Percentiles rank a stretch among this genome's conserved stretches.
phyloP scores from a whole-genome alignment of 23 tunicate genomes.

The Trididemnum miniatum region DNA sequence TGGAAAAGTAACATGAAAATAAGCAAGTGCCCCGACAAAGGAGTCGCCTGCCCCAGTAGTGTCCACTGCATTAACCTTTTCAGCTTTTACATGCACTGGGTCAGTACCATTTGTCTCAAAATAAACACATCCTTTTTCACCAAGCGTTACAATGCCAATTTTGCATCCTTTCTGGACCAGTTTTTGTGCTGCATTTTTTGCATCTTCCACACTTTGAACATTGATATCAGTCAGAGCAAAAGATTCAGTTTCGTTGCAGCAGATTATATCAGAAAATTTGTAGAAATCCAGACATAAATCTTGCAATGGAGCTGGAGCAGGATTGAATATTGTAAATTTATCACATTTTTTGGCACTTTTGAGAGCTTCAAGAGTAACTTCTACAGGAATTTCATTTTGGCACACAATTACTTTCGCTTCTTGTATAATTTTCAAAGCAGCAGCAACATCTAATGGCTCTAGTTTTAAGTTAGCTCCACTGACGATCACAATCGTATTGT shows the following conservation, averaged over 20 bases:
- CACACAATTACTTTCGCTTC: conserved; percentile 63
- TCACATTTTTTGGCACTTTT: conserved; percentile 50
- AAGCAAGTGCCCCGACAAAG: conserved; percentile 82
- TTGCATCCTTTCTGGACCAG: conserved; percentile 54
- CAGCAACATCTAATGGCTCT: conserved; percentile 31
- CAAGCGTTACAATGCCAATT: conserved; percentile 61
- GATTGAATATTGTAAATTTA: conserved; percentile 60
- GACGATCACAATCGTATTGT: conserved; percentile 59
- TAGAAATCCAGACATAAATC: conserved; percentile 36
- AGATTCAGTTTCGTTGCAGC: conserved; percentile 85
- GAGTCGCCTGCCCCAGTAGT: conserved; percentile 96
- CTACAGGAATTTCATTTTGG: conserved; percentile 62
- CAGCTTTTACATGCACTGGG: conserved; percentile 18
- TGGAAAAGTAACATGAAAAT: conserved; percentile 38
- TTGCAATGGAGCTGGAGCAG: conserved; percentile 78
- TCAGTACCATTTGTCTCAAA: conserved; percentile 1
- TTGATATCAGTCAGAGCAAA: conserved; percentile 53
- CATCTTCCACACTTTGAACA: conserved; percentile 49
- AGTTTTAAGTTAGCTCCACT: conserved; percentile 83
- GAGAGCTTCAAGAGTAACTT: conserved; percentile 53
- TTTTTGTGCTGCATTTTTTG: conserved; percentile 32
- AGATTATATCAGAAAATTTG: conserved; percentile 56
- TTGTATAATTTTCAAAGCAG: conserved; percentile 14
- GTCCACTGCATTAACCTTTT: conserved; percentile 58
- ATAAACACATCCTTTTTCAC: conserved; percentile 69